These are phyloP conservation scores for Thunnus albacares DNA, from an alignment of 2,797 vertebrate genomes.

Conservation along the genomic window DNA sequence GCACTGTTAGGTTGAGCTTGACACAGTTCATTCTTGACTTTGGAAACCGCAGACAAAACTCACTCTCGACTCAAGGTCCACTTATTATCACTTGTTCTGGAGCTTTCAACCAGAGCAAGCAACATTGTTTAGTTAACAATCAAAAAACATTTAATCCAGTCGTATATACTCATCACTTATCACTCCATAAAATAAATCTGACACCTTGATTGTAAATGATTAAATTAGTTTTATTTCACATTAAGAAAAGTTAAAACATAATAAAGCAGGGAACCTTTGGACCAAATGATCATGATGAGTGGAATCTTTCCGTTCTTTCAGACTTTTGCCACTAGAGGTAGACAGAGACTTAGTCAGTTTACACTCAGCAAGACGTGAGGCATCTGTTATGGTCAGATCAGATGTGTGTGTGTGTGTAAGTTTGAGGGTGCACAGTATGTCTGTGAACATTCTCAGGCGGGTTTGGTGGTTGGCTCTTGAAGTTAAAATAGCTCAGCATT, in stretches of 20 bases:
- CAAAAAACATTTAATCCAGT: background rate
- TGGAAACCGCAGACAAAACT: background rate
- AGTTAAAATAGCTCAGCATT: conserved; percentile 71
- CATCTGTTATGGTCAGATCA: conserved; percentile 17
- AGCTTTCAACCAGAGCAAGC: background rate
- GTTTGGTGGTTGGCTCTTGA: conserved; percentile 25
- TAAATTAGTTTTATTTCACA: background rate
- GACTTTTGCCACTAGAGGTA: conserved; percentile 73
- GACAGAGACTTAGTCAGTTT: conserved; percentile 53
- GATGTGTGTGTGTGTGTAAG: conserved; percentile 24
- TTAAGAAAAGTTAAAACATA: too few relatives aligned
- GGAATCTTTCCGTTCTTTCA: conserved; percentile 6
- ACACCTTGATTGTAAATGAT: background rate
- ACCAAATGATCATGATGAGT: background rate
- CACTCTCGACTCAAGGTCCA: background rate
- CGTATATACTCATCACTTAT: background rate
- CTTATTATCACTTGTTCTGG: background rate
- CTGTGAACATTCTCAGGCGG: conserved; percentile 34
- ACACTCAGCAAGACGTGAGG: background rate
- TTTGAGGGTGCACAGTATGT: conserved; percentile 10
- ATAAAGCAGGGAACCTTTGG: background rate
- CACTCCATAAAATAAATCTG: background rate
- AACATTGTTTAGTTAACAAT: conserved; percentile 5
- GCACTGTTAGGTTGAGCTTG: background rate
- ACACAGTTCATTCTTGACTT: background rate